These are phyloP conservation scores for Trochalopteron elliotii DNA, from an alignment of 2,113 vertebrate genomes.

Conservation along the genomic window DNA sequence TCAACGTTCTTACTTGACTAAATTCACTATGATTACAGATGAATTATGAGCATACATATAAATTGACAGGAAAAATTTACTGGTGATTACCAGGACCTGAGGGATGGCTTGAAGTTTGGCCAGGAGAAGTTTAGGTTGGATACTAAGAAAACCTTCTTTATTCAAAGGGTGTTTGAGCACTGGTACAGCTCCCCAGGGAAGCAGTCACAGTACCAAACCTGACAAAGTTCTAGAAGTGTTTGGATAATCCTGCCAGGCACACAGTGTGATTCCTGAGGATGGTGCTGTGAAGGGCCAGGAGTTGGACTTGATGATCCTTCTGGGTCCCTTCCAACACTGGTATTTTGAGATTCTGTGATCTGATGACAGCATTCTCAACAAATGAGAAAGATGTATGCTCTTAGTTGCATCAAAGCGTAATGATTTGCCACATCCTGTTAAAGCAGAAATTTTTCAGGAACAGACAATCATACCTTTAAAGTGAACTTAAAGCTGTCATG, in stretches of 20 bases:
- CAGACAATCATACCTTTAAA: neutral
- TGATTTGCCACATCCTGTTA: neutral
- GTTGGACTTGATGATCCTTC: neutral
- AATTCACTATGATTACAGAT: neutral
- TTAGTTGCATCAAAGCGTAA: neutral
- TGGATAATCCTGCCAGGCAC: neutral
- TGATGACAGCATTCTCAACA: neutral
- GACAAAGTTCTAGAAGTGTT: neutral
- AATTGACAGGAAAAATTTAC: neutral
- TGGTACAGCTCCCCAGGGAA: neutral
- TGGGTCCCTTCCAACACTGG: neutral
- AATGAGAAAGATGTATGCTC: neutral
- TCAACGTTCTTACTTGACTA: neutral
- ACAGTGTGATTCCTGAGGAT: neutral
- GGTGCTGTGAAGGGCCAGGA: neutral
- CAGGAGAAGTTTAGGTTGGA: neutral
- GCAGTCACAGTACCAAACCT: neutral
- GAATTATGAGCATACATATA: neutral
- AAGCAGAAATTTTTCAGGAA: neutral
- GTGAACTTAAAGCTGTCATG: neutral
- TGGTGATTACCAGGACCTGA: neutral
- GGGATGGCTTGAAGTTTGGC: neutral
- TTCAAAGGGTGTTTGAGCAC: neutral
- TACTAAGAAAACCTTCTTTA: neutral
- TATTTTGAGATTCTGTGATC: neutral